phyloP scores from a whole-genome alignment of 2,113 vertebrate species.

The Protobothrops mucrosquamatus region DNA sequence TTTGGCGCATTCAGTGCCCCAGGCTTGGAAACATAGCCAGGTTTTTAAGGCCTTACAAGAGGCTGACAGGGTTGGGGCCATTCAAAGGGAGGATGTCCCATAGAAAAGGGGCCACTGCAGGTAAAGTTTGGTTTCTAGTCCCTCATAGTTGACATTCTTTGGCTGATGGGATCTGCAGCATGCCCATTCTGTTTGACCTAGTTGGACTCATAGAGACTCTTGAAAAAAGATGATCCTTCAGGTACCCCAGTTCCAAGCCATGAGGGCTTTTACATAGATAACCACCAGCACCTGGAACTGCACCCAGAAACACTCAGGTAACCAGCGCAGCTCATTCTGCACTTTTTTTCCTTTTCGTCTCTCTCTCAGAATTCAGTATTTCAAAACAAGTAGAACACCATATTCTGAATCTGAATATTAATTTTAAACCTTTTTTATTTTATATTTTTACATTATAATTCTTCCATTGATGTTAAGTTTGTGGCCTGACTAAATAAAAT shows the following conservation, averaged over 20 bases:
- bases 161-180: not conserved
- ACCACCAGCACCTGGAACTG: not conserved
- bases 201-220: not conserved
- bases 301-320: not conserved
- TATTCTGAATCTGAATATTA: not conserved
- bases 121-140: not conserved
- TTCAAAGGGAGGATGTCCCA: not conserved
- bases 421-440: not conserved
- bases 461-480: not conserved
- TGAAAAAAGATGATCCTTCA: not conserved
- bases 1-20: no score
- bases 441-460: not conserved
- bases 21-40: not conserved
- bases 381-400: not conserved
- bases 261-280: not conserved
- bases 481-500: not conserved
- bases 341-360: not conserved
- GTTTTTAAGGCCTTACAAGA: not conserved
- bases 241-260: not conserved
- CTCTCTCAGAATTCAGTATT: not conserved
- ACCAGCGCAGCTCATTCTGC: not conserved
- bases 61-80: not conserved
- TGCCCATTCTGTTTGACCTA: not conserved
- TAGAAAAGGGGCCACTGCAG: not conserved
- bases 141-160: not conserved